A percentile compares a stretch with the other conserved stretches of the same genome.
Evolutionary conservation across 2,113 vertebrate genomes (phyloP).

Genomic region (Polypterus bichir): DNA sequence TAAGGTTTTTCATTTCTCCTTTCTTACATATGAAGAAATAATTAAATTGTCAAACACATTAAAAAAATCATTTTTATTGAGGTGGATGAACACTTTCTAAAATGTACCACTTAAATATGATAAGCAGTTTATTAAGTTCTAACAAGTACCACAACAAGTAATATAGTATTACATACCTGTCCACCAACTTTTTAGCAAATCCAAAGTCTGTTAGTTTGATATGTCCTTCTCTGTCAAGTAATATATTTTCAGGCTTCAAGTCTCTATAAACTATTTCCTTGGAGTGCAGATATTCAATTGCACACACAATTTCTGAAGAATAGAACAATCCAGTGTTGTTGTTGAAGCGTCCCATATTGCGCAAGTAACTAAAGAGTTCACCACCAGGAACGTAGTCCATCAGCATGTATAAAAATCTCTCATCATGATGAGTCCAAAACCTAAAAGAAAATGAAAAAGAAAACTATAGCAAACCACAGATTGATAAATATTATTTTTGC

Average conservation of each 20-base stretch:
- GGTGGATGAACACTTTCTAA: too few species aligned
- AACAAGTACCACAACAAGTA: too few species aligned
- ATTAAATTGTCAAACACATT: too few species aligned
- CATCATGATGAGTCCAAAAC: constrained; percentile 84
- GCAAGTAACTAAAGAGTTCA: constrained; percentile 84
- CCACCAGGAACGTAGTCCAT: constrained; percentile 86
- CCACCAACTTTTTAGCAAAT: constrained; percentile 86
- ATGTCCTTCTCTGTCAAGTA: constrained; percentile 82
- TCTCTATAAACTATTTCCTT: constrained; percentile 84
- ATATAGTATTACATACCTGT: constrained; percentile 52
- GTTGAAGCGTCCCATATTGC: constrained; percentile 77
- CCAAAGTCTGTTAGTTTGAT: constrained; percentile 91
- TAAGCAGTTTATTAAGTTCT: too few species aligned
- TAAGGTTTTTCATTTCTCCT: too few species aligned
- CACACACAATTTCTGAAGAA: constrained; percentile 74
- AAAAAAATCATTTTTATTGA: too few species aligned
- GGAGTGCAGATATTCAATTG: constrained; percentile 86
- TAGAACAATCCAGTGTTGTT: constrained; percentile 73
- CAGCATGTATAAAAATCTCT: constrained; percentile 81
- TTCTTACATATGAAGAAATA: too few species aligned
- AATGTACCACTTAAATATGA: too few species aligned
- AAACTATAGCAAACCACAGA: too few species aligned
- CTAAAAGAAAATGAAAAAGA: constrained; percentile 32
- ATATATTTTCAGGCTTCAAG: constrained; percentile 90
- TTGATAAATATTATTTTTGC: too few species aligned